Percentiles rank a stretch among this genome's conserved stretches.
phyloP scores from a whole-genome alignment of 2,113 vertebrate species.

The Elephantulus edwardii region DNA sequence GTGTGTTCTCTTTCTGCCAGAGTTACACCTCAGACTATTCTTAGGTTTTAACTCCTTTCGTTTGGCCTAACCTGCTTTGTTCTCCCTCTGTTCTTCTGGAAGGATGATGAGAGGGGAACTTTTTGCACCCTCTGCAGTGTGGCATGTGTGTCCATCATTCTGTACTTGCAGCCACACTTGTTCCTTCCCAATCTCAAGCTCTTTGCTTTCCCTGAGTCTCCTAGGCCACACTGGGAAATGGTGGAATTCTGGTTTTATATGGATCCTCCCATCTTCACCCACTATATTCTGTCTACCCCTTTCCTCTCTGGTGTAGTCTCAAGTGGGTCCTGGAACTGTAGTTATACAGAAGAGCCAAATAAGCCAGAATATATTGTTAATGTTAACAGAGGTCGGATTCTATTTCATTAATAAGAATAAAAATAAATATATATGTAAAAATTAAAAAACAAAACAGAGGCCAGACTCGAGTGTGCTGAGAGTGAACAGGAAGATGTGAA shows the following conservation, averaged over 20 bases:
- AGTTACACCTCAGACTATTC: background rate
- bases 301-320: background rate
- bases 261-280: background rate
- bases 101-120: background rate
- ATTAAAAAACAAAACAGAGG: too few species aligned
- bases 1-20: too few species aligned
- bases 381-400: background rate
- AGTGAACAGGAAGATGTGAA: background rate
- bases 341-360: background rate
- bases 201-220: background rate
- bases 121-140: background rate
- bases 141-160: conserved; percentile 1
- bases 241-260: conserved; percentile 10
- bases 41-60: background rate
- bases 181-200: background rate
- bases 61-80: conserved; percentile 10
- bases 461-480: background rate
- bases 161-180: background rate
- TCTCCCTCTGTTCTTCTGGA: conserved; percentile 29
- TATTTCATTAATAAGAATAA: too few species aligned
- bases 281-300: background rate
- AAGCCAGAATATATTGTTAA: background rate
- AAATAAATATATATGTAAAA: too few species aligned
- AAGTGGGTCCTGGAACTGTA: background rate
- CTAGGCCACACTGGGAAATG: background rate